A percentile compares a stretch with the other conserved stretches of the same genome.
phyloP scores from a whole-genome alignment of 2,888 invertebrate genomes.

The Caenorhabditis wallacei region DNA sequence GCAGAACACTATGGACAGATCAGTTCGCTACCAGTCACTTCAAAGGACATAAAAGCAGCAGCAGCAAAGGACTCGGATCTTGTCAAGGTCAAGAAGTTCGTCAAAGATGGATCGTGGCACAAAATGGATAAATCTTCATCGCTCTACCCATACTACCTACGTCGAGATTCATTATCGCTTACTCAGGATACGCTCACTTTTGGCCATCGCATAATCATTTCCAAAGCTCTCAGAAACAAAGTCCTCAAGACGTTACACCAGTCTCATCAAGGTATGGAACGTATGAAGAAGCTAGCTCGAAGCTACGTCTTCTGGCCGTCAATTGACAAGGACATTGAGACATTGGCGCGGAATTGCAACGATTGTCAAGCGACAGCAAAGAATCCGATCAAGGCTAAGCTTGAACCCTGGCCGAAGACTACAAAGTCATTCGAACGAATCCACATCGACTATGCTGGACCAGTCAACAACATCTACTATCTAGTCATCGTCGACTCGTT shows the following conservation, averaged over 20 bases:
- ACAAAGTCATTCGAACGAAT: constrained; percentile 83
- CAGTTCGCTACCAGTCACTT: no score
- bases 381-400: constrained; percentile 67
- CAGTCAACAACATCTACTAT: constrained; percentile 79
- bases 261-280: constrained; percentile 77
- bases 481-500: constrained; percentile 83
- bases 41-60: no score
- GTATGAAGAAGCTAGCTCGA: constrained; percentile 79
- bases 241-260: constrained; percentile 75
- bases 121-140: constrained; percentile 17
- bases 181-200: constrained; percentile 36
- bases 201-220: constrained; percentile 75
- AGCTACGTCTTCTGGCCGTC: constrained; percentile 80
- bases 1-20: no score
- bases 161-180: constrained; percentile 11
- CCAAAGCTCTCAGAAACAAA: constrained; percentile 59
- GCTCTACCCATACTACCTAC: neutral
- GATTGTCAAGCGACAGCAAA: constrained; percentile 67
- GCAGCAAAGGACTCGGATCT: no score
- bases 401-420: constrained; percentile 80
- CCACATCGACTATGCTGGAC: constrained; percentile 84
- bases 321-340: constrained; percentile 72
- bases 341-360: constrained; percentile 65
- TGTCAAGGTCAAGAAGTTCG: no score
- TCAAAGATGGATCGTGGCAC: constrained; percentile 16